These are phyloP conservation scores for Zapus hudsonius DNA, from an alignment of 2,113 vertebrate genomes.

Conservation along the genomic window DNA sequence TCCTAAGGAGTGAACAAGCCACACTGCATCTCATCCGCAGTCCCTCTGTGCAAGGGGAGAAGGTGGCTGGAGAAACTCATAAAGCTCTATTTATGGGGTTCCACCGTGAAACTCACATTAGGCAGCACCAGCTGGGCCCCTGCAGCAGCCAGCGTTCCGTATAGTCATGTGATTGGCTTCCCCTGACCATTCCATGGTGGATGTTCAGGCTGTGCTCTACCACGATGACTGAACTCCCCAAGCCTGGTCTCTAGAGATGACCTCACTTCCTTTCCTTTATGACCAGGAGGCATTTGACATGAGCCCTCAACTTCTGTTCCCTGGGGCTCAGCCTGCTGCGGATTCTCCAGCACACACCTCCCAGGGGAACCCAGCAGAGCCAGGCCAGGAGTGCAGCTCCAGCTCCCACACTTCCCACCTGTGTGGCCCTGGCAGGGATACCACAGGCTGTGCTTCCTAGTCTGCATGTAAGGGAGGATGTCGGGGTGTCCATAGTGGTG, in stretches of 20 bases:
- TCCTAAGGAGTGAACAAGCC: slow-evolving; percentile 14
- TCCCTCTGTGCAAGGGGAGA: neutral
- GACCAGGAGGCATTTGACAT: neutral
- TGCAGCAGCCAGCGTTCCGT: slow-evolving; percentile 40
- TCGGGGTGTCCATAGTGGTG: neutral
- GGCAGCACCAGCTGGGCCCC: slow-evolving; percentile 53
- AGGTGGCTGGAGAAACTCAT: slow-evolving; percentile 52
- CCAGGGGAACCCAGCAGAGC: neutral
- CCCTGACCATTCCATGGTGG: slow-evolving; percentile 57
- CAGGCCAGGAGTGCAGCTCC: neutral
- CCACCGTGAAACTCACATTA: slow-evolving; percentile 30
- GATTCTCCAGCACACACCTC: neutral
- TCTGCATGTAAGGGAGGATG: neutral
- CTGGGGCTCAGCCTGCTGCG: neutral
- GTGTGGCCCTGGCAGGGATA: neutral
- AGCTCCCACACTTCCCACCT: neutral
- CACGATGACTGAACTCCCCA: slow-evolving; percentile 46
- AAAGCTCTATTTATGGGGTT: slow-evolving; percentile 13
- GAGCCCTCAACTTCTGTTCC: slow-evolving; percentile 24
- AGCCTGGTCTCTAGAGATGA: slow-evolving; percentile 56
- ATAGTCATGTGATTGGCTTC: neutral
- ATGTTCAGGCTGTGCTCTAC: neutral
- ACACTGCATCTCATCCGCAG: neutral
- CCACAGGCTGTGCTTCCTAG: slow-evolving; percentile 9
- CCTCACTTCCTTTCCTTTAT: slow-evolving; percentile 69